A percentile compares a stretch with the other conserved stretches of the same genome.
Conservation (phyloP, 2,888 invertebrate species). For the Drosophila cognata region DNA sequence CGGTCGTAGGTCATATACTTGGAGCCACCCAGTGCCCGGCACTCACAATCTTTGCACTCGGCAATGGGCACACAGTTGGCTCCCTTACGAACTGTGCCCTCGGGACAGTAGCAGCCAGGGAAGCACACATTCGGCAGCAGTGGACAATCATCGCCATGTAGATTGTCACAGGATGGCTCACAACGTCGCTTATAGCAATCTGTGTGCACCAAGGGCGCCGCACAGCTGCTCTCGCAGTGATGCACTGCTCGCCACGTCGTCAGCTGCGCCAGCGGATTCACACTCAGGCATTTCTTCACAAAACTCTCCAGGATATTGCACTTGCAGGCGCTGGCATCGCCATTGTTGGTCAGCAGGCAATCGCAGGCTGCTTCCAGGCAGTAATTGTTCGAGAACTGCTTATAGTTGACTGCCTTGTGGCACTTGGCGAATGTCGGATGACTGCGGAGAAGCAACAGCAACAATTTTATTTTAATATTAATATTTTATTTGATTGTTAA, state of each 20-base stretch:
- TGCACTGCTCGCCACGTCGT: constrained; percentile 90
- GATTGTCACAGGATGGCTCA: constrained; percentile 90
- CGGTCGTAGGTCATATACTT: constrained; percentile 94
- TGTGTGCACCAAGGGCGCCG: constrained; percentile 91
- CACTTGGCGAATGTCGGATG: constrained; percentile 89
- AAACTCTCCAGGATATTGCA: constrained; percentile 90
- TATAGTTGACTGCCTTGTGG: constrained; percentile 87
- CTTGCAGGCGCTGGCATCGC: constrained; percentile 87
- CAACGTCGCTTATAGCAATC: constrained; percentile 93
- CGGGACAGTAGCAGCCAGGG: constrained; percentile 94
- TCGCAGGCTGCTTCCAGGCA: constrained; percentile 92
- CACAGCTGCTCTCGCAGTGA: constrained; percentile 91
- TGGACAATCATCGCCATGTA: constrained; percentile 87
- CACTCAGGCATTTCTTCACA: constrained; percentile 90
- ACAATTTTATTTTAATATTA: background rate
- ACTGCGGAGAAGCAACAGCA: constrained; percentile 79
- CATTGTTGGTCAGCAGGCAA: constrained; percentile 88
- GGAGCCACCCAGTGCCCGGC: constrained; percentile 91
- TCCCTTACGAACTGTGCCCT: constrained; percentile 89
- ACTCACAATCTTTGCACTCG: constrained; percentile 91
- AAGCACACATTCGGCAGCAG: constrained; percentile 89
- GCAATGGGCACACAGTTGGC: constrained; percentile 89
- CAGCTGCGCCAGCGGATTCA: constrained; percentile 88
- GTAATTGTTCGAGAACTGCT: constrained; percentile 88
- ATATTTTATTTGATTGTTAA: too few relatives aligned